Base-by-base conservation (phyloP, 2,888 invertebrate species). In the Clanis bilineata region DNA sequence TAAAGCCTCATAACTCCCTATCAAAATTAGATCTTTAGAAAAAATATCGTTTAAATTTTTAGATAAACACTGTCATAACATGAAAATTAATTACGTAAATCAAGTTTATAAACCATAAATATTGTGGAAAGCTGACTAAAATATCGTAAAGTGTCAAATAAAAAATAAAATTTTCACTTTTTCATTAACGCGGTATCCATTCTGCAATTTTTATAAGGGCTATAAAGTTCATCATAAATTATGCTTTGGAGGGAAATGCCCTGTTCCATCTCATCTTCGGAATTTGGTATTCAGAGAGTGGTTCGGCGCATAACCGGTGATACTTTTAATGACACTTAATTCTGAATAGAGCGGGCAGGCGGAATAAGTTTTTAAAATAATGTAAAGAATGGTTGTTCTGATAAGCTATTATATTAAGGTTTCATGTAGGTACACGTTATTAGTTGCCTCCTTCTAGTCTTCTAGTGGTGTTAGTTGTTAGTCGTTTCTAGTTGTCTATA, bases 141-240 rank as follows among this genome's bases (percentile, higher is more conserved):
- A 28, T 1, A 3, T 51, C 51, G 51, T 51, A 32, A 51, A 28
- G 28, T 18, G 51, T 51, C 32, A 28, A 28, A 51, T 51, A 51
- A 47, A 47, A 72, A 70, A 73, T 68, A 70, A 70, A 66, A 70
- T 71, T 74, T 75, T 74, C 74, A 73, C 72, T 73, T 77, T 70
- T 68, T 69, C 45, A 71, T 74, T 76, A 74, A 76, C 75, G 73
- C 71, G 71, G 38, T 70, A 79, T 76, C 76, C 72, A 72, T 75
- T 73, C 70, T 71, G 68, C 62, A 62, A 60, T 59, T 67, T 79
- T 83, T 82, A 82, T 82, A 74, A 74, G 67, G 62, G 62, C 64
- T 74, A 74, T 85, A 82, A 85, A 85, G 83, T 79, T 79, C 61
- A 75, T 66, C 70, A 80, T 83, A 85, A 86, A 82, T 86, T 85